A percentile compares a stretch with the other conserved stretches of the same genome.
Conservation (phyloP, 1,140 invertebrate species). For the Drosophila miranda region DNA sequence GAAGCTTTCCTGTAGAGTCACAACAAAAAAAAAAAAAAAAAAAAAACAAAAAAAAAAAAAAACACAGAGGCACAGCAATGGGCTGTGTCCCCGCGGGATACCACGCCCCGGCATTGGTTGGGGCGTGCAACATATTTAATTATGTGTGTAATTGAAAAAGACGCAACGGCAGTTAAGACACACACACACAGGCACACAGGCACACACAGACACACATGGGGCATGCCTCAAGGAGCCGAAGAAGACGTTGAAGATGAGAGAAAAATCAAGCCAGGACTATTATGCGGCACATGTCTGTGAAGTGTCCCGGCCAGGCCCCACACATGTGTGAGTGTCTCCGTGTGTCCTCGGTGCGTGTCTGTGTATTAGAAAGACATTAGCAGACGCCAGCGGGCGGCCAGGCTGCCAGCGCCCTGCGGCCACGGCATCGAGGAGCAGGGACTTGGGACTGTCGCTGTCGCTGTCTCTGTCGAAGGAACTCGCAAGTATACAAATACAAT, state of each 20-base stretch:
- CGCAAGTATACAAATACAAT: slow-evolving; percentile 38
- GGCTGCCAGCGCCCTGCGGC: slow-evolving; percentile 39
- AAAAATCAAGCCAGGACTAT: slow-evolving; percentile 61
- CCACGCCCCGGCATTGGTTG: slow-evolving; percentile 25
- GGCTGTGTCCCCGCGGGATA: slow-evolving; percentile 35
- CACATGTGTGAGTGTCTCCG: slow-evolving; percentile 10
- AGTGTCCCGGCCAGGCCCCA: slow-evolving; percentile 33
- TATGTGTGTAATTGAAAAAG: slow-evolving; percentile 80
- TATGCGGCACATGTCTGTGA: slow-evolving; percentile 64
- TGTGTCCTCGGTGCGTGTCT: slow-evolving; percentile 48
- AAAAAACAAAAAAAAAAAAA: no score
- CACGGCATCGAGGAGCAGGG: background rate
- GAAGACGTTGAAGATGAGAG: slow-evolving; percentile 21
- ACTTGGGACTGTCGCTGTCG: background rate
- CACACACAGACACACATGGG: no score
- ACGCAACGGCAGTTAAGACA: slow-evolving; percentile 70
- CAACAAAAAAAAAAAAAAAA: no score
- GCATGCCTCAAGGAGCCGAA: slow-evolving; percentile 21
- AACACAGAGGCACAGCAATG: background rate
- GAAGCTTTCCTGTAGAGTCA: no score
- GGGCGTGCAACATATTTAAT: slow-evolving; percentile 68
- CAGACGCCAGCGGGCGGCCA: slow-evolving; percentile 35
- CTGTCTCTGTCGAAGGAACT: slow-evolving; percentile 8
- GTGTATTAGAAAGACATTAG: slow-evolving; percentile 77
- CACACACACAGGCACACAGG: slow-evolving; percentile 9